Conservation (phyloP, 2,797 vertebrate genomes). For the Sebastes aleutianus region DNA sequence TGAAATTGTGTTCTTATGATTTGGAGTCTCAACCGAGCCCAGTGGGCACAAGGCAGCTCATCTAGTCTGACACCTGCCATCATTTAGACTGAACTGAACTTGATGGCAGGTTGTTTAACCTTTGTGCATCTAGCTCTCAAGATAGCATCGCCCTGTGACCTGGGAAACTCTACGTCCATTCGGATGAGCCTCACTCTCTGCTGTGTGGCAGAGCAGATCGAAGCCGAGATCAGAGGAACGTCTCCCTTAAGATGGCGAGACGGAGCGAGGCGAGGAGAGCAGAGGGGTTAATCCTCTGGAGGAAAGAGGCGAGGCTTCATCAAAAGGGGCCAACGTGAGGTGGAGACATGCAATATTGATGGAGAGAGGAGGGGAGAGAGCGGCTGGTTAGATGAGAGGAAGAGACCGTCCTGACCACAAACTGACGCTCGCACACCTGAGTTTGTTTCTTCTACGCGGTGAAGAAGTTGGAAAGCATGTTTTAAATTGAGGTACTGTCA, state of each 20-base stretch:
- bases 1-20: background rate
- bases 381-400: slow-evolving; percentile 20
- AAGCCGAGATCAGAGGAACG: slow-evolving; percentile 41
- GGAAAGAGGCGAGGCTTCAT: slow-evolving; percentile 43
- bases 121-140: background rate
- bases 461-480: slow-evolving; percentile 1
- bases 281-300: slow-evolving; percentile 47
- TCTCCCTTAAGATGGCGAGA: slow-evolving; percentile 4
- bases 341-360: slow-evolving; percentile 67
- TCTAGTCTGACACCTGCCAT: background rate
- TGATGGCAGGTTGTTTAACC: slow-evolving; percentile 13
- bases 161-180: background rate
- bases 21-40: background rate
- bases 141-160: slow-evolving; percentile 7
- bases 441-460: background rate
- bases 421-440: background rate
- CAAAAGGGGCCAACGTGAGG: slow-evolving; percentile 38
- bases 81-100: slow-evolving; percentile 8
- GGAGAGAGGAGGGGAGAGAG: slow-evolving; percentile 7
- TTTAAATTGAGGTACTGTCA: slow-evolving; percentile 11
- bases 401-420: slow-evolving; percentile 22
- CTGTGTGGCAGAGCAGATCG: slow-evolving; percentile 21
- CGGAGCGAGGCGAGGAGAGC: background rate
- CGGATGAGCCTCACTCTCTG: slow-evolving; percentile 6
- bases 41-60: background rate